phyloP scores from a whole-genome alignment of 37 sponge, comb jelly and placozoan species.

The Haliclona indistincta region DNA sequence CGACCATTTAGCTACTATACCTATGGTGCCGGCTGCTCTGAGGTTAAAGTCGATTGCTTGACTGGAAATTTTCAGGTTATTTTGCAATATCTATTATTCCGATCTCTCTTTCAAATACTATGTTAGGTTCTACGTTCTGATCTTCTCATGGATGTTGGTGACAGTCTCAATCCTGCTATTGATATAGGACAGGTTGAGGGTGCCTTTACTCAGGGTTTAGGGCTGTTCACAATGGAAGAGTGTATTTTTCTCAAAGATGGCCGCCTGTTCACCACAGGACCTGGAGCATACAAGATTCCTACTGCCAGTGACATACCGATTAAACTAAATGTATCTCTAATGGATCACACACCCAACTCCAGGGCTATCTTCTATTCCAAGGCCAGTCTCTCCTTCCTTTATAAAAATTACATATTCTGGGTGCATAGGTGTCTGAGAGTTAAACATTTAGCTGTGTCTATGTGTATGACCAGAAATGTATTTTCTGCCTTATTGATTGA shows the following conservation, averaged over 20 bases:
- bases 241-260: constrained; percentile 65
- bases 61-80: constrained; percentile 66
- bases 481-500: not conserved
- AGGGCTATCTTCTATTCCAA: constrained; percentile 81
- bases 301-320: constrained; percentile 65
- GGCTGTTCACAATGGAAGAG: constrained; percentile 73
- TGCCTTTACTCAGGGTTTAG: constrained; percentile 80
- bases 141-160: constrained; percentile 79
- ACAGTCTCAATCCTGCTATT: constrained; percentile 87
- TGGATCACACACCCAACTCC: constrained; percentile 66
- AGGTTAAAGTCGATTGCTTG: constrained; percentile 81
- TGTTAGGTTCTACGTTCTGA: constrained; percentile 49
- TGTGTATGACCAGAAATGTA: not conserved
- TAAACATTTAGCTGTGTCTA: not conserved
- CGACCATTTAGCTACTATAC: constrained; percentile 61
- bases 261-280: constrained; percentile 61
- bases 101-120: too few species aligned
- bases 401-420: too few species aligned
- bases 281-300: constrained; percentile 87
- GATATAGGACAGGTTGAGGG: constrained; percentile 91
- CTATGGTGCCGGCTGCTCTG: constrained; percentile 67
- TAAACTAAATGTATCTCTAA: constrained; percentile 72
- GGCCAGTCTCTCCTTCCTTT: too few species aligned
- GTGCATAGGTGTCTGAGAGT: not conserved
- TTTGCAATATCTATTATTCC: too few species aligned